phyloP scores from a whole-genome alignment of 2,797 vertebrate genomes.

The Pteronotus mesoamericanus region DNA sequence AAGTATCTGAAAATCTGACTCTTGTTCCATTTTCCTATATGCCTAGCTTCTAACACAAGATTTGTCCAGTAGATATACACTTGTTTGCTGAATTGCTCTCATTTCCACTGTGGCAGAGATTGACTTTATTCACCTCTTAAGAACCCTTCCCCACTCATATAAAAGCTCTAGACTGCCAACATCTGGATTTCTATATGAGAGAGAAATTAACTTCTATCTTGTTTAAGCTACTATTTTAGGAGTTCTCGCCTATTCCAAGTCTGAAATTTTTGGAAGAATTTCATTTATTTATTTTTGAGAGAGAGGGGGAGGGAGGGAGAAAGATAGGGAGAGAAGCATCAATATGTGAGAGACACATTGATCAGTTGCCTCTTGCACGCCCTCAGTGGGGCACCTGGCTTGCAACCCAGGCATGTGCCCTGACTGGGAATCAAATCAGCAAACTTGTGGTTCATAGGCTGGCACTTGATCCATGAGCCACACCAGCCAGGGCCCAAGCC shows the following conservation, averaged over 20 bases:
- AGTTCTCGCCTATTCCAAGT: neutral
- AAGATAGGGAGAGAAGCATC: no score
- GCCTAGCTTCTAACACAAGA: neutral
- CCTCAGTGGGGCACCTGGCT: no score
- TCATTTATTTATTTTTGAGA: no score
- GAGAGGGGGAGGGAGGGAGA: no score
- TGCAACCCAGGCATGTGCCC: no score
- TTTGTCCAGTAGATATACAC: neutral
- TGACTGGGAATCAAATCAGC: no score
- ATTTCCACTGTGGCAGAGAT: neutral
- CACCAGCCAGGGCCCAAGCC: no score
- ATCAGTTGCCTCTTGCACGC: no score
- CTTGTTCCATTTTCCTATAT: neutral
- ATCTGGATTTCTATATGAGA: neutral
- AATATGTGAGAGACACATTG: no score
- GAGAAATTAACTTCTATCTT: constrained; percentile 4
- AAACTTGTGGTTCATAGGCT: no score
- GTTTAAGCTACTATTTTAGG: neutral
- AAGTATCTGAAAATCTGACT: neutral
- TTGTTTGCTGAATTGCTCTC: neutral
- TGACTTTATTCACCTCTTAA: neutral
- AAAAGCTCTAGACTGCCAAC: neutral
- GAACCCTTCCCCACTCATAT: neutral
- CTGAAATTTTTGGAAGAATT: neutral
- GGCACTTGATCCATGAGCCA: no score